Evolutionary conservation across 1,140 invertebrate species (phyloP), one percentile per base, ranked within the genome.

Genomic region (Brevipalpus yothersi): DNA sequence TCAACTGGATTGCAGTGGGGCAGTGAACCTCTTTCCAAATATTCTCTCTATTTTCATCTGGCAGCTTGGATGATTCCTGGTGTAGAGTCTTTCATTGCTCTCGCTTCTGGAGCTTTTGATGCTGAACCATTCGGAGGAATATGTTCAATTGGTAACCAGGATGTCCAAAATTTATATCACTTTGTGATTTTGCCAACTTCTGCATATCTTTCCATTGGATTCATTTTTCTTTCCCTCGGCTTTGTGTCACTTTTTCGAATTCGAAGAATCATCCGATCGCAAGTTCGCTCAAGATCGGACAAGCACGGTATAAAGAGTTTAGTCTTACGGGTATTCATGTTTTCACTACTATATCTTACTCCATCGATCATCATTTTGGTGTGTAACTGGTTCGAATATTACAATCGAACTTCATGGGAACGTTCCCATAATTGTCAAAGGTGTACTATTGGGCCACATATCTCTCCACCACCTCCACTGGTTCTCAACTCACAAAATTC

Each of bases 1-100:
- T 86, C 89, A 0, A 89, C 89, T 0, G 88, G 87, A 2, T 76
- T 92, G 1, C 92, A 93, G 68, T 94, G 90, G 90, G 85, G 87
- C 61, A 89, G 88, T 70, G 90, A 94, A 73, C 89, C 88, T 7
- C 96, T 98, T 65, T 84, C 88, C 8, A 84, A 86, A 40, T 90
- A 94, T 71, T 86, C 91, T 11, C 81, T 85, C 64, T 92, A 89
- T 71, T 94, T 92, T 73, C 90, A 94, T 71, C 70, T 92, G 53
- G 82, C 84, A 0, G 87, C 88, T 0, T 93, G 89, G 88, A 68
- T 88, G 0, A 77, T 87, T 8, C 88, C 88, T 0, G 83, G 84
- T 0, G 75, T 90, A 0, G 84, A 91, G 71, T 87, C 84, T 0
- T 79, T 89, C 0, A 80, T 82, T 51, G 84, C 87, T 1, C 72